These are phyloP conservation scores for Chunga burmeisteri DNA, from an alignment of 2,113 vertebrate species.

Conservation along the genomic window DNA sequence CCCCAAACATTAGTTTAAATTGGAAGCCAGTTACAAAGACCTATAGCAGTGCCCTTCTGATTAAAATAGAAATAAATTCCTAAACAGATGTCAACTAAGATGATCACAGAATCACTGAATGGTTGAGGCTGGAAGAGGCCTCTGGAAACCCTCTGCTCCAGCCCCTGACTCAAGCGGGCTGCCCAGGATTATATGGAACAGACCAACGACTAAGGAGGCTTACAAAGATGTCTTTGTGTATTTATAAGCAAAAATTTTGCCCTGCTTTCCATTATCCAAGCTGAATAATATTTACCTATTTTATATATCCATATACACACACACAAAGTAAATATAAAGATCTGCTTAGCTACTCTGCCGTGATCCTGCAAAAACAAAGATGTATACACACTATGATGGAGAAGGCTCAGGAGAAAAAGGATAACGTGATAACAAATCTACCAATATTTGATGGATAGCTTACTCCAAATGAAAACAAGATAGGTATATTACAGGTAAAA, in stretches of 20 bases:
- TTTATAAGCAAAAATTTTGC: neutral
- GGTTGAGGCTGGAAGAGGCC: neutral
- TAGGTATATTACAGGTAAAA: neutral
- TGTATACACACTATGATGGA: accelerated
- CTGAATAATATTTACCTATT: neutral
- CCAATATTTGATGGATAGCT: neutral
- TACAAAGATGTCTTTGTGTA: neutral
- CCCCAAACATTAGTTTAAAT: neutral
- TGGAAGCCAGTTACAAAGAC: neutral
- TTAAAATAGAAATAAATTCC: neutral
- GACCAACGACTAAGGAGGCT: neutral
- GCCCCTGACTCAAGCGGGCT: neutral
- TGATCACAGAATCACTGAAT: neutral
- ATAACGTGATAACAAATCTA: neutral
- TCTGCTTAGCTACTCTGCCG: neutral
- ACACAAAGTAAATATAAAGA: neutral
- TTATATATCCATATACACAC: neutral
- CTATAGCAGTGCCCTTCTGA: neutral
- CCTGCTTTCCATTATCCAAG: neutral
- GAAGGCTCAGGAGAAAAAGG: neutral
- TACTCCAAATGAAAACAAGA: neutral
- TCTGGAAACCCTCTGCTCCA: neutral
- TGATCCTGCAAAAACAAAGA: neutral
- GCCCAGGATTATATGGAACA: neutral
- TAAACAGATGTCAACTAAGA: neutral